These are phyloP conservation scores for Rhodeus uyekii DNA, from an alignment of 2,797 vertebrate genomes.

Conservation along the genomic window DNA sequence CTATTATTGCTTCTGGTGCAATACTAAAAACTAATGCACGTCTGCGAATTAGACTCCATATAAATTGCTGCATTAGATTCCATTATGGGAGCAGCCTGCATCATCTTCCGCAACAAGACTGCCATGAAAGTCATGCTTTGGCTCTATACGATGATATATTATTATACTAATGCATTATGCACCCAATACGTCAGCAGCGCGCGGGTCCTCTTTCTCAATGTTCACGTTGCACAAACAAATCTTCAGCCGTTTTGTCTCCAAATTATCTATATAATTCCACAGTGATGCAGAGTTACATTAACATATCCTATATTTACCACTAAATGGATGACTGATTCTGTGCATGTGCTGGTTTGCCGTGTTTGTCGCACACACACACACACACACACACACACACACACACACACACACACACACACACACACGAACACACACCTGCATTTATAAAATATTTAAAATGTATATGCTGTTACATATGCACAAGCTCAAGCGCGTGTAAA, in stretches of 20 bases:
- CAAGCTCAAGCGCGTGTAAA: not conserved
- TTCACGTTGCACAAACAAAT: conserved; percentile 7
- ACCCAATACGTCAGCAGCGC: conserved; percentile 31
- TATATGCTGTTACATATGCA: not conserved
- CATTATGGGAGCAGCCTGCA: conserved; percentile 32
- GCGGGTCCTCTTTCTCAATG: conserved; percentile 5
- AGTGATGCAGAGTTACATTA: not conserved
- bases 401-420: not conserved
- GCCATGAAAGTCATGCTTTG: conserved; percentile 15
- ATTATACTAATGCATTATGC: conserved; percentile 40
- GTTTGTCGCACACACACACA: not conserved
- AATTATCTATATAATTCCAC: not conserved
- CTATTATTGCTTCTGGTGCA: not conserved
- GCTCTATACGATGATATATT: conserved; percentile 31
- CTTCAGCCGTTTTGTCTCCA: not conserved
- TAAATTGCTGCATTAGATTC: conserved; percentile 31
- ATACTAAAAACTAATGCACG: conserved; percentile 3
- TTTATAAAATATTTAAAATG: conserved; percentile 5
- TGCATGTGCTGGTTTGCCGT: not conserved
- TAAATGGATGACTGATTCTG: conserved; percentile 21
- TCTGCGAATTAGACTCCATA: conserved; percentile 7
- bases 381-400: not conserved
- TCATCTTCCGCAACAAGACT: conserved; percentile 23
- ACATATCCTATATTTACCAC: not conserved
- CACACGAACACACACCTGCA: not conserved